phyloP scores from a whole-genome alignment of 1,140 invertebrate genomes.

The Cotesia typhae region DNA sequence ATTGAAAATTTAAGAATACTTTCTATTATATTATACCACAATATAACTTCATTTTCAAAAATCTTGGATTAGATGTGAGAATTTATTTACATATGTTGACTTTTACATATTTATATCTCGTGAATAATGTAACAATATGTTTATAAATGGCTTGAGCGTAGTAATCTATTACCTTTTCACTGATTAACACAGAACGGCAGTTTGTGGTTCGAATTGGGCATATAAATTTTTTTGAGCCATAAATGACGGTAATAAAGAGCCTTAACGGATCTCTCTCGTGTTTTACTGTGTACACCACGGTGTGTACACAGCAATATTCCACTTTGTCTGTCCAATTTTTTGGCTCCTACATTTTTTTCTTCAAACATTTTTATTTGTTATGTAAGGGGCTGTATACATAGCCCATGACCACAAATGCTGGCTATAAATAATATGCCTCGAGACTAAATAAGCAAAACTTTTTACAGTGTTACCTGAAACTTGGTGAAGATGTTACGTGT shows the following conservation, averaged over 20 bases:
- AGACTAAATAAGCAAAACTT: constrained; percentile 40
- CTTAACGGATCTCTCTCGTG: background rate
- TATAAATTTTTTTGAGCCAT: constrained; percentile 40
- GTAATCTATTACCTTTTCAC: background rate
- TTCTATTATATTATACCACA: too few relatives aligned
- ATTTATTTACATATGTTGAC: too few relatives aligned
- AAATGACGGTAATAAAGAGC: constrained; percentile 37
- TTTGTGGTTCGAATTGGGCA: constrained; percentile 26
- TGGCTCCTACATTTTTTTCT: constrained; percentile 4
- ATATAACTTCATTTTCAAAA: too few relatives aligned
- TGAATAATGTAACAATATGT: too few relatives aligned
- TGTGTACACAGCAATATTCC: too few relatives aligned
- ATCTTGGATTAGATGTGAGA: too few relatives aligned
- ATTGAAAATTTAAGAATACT: too few relatives aligned
- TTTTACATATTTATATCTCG: too few relatives aligned
- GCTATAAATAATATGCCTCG: constrained; percentile 40
- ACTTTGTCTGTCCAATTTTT: background rate
- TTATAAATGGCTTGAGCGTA: background rate
- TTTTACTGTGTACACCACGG: too few relatives aligned
- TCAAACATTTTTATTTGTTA: background rate
- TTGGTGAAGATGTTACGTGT: background rate
- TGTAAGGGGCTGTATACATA: constrained; percentile 35
- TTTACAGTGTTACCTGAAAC: constrained; percentile 41
- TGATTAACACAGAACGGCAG: constrained; percentile 24
- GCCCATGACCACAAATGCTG: constrained; percentile 30